These are phyloP conservation scores for Silurus meridionalis DNA, from an alignment of 2,113 vertebrate genomes.

Conservation along the genomic window DNA sequence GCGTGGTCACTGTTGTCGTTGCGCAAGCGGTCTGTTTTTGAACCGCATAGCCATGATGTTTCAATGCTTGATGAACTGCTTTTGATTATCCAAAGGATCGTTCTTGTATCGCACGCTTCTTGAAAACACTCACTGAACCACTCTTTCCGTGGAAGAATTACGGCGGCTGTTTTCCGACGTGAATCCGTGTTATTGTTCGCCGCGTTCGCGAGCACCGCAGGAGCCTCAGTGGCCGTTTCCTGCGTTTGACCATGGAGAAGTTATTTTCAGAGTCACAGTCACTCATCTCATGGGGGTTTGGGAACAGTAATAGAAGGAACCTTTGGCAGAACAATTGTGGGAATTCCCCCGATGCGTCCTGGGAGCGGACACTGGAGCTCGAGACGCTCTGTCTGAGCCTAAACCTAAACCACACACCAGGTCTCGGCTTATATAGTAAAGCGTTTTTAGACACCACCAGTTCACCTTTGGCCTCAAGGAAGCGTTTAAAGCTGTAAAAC, in stretches of 20 bases:
- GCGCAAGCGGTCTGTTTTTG: background rate
- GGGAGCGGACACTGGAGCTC: background rate
- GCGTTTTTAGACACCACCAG: background rate
- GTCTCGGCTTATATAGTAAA: background rate
- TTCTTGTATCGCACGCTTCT: background rate
- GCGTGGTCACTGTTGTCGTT: background rate
- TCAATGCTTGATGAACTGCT: background rate
- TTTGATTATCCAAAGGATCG: background rate
- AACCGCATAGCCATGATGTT: background rate
- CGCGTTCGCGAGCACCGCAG: background rate
- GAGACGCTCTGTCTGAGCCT: background rate
- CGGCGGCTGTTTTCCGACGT: background rate
- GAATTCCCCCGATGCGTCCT: conserved; percentile 43
- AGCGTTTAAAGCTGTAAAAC: background rate
- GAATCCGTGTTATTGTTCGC: conserved; percentile 32
- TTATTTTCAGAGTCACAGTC: conserved; percentile 44
- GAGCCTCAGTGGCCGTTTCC: conserved; percentile 38
- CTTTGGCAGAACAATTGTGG: conserved; percentile 49
- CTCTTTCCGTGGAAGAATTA: background rate
- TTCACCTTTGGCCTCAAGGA: conserved; percentile 4
- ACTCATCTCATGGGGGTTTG: conserved; percentile 5
- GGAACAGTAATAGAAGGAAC: conserved; percentile 28
- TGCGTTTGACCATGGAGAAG: conserved; percentile 35
- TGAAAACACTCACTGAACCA: background rate
- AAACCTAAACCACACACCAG: background rate